phyloP scores from a whole-genome alignment of 2,797 vertebrate genomes.

The Taeniopygia guttata region DNA sequence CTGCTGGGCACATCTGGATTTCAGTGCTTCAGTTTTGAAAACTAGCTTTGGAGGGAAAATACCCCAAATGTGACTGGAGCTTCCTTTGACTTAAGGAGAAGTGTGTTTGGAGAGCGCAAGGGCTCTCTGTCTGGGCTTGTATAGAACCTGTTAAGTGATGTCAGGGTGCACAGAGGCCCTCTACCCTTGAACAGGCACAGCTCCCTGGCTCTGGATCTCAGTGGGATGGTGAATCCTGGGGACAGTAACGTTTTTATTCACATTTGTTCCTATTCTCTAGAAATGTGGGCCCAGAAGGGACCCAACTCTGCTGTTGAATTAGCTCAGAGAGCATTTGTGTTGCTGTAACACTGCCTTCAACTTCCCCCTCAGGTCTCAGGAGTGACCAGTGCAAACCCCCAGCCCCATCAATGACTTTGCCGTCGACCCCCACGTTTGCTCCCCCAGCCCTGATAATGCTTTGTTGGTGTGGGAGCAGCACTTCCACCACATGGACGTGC shows the following conservation, averaged over 20 bases:
- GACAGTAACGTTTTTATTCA: fast-evolving
- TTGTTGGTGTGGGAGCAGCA: neutral
- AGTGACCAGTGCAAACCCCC: neutral
- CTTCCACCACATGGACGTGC: fast-evolving
- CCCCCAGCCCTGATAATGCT: neutral
- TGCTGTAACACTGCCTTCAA: neutral
- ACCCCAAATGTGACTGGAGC: neutral
- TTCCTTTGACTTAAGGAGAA: neutral
- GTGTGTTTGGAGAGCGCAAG: neutral
- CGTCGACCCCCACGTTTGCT: fast-evolving
- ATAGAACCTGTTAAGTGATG: neutral
- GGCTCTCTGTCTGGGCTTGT: neutral
- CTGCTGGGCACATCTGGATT: neutral
- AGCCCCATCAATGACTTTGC: neutral
- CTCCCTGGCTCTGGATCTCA: neutral
- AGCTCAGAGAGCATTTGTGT: neutral
- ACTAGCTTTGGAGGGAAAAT: neutral
- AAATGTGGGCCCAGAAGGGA: neutral
- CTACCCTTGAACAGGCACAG: neutral
- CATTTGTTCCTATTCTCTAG: fast-evolving
- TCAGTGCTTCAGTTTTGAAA: neutral
- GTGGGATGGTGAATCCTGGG: neutral
- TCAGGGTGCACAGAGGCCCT: neutral
- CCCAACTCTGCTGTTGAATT: neutral
- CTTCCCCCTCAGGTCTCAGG: neutral